Percentiles rank a stretch among this genome's conserved stretches.
Evolutionary conservation across 2,113 vertebrate genomes (phyloP).

Genomic region (Bufo bufo): DNA sequence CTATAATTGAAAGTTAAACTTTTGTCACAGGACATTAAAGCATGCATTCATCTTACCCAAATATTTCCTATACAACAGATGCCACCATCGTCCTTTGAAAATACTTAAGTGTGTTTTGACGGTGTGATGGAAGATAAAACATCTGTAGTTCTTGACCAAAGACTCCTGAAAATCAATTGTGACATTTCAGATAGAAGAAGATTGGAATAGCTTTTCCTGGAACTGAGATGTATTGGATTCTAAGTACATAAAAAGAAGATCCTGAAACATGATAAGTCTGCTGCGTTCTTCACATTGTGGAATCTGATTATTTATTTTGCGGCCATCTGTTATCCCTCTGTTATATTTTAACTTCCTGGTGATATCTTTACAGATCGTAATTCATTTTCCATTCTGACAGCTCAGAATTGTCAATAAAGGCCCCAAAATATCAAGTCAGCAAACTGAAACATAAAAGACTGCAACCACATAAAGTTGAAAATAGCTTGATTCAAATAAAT

Average conservation of each 20-base stretch:
- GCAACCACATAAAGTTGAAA: background rate
- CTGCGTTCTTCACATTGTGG: conserved; percentile 14
- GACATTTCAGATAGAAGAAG: conserved; percentile 39
- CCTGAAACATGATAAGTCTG: conserved; percentile 45
- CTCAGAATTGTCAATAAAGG: conserved; percentile 7
- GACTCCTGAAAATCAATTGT: conserved; percentile 24
- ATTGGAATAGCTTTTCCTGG: conserved; percentile 21
- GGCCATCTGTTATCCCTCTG: conserved; percentile 42
- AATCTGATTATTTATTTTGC: conserved; percentile 48
- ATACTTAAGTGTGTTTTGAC: background rate
- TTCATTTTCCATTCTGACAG: conserved; percentile 36
- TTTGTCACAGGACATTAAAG: background rate
- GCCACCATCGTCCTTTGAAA: background rate
- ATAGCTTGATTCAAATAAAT: background rate
- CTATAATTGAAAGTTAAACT: background rate
- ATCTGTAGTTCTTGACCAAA: conserved; percentile 39
- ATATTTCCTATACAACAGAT: background rate
- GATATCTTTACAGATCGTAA: conserved; percentile 28
- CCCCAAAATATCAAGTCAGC: conserved; percentile 13
- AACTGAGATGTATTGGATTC: conserved; percentile 32
- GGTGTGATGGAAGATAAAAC: conserved; percentile 1
- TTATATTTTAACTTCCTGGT: conserved; percentile 38
- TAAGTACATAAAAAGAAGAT: conserved; percentile 46
- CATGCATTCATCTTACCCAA: background rate
- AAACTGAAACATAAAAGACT: conserved; percentile 7